phyloP scores from a whole-genome alignment of 1,140 invertebrate genomes.

The Asobara japonica region DNA sequence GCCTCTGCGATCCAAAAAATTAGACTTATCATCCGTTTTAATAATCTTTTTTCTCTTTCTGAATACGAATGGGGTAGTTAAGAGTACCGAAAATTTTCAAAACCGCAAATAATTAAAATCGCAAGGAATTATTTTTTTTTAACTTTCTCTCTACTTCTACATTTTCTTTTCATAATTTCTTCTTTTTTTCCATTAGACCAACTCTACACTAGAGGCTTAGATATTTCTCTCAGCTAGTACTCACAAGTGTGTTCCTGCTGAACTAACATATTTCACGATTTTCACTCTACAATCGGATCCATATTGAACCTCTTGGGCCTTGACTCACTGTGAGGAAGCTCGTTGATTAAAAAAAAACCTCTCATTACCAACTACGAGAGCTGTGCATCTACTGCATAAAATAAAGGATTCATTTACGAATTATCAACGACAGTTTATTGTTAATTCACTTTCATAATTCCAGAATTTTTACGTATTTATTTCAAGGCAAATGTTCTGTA shows the following conservation, averaged over 20 bases:
- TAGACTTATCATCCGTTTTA: no score
- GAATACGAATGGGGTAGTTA: no score
- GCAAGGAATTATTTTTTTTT: no score
- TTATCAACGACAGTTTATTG: slow-evolving; percentile 23
- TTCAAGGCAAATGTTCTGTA: slow-evolving; percentile 36
- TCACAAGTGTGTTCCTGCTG: no score
- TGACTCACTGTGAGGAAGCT: slow-evolving; percentile 29
- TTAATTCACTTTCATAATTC: slow-evolving; percentile 17
- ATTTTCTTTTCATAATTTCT: no score
- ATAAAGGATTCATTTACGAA: slow-evolving; percentile 8
- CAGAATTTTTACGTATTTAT: slow-evolving; percentile 28
- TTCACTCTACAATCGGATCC: neutral
- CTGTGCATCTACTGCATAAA: neutral
- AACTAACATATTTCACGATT: slow-evolving; percentile 30
- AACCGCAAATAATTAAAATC: no score
- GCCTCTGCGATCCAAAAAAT: slow-evolving; percentile 32
- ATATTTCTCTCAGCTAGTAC: no score
- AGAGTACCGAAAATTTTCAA: no score
- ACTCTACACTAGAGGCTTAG: no score
- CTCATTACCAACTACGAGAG: neutral
- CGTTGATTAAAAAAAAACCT: slow-evolving; percentile 19
- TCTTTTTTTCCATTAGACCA: no score
- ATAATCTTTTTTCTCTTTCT: no score
- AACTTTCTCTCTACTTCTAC: no score
- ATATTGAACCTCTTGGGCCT: slow-evolving; percentile 20